These are phyloP conservation scores for Beaufortia kweichowensis DNA, from an alignment of 2,113 vertebrate species.

Conservation along the genomic window DNA sequence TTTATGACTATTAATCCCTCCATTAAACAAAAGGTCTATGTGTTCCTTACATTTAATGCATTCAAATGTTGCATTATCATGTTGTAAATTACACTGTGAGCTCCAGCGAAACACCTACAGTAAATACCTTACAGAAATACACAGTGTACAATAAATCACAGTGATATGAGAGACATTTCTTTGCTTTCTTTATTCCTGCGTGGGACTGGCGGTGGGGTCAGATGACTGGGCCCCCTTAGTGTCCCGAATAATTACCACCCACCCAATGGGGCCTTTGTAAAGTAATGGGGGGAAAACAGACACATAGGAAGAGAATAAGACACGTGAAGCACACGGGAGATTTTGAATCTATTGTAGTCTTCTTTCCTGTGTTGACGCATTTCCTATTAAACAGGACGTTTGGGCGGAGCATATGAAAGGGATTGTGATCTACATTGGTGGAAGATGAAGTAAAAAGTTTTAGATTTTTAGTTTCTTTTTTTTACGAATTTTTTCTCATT, in stretches of 20 bases:
- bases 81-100: slow-evolving; percentile 25
- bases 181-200: slow-evolving; percentile 37
- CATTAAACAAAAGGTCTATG: slow-evolving; percentile 35
- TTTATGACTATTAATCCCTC: slow-evolving; percentile 10
- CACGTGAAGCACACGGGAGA: slow-evolving; percentile 50
- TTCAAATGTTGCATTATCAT: slow-evolving; percentile 11
- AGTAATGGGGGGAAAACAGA: slow-evolving; percentile 2
- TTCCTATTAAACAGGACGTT: no score
- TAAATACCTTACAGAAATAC: slow-evolving; percentile 1
- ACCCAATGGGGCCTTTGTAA: slow-evolving; percentile 48
- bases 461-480: no score
- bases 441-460: no score
- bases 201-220: slow-evolving; percentile 33
- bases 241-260: slow-evolving; percentile 47
- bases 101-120: slow-evolving; percentile 27
- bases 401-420: no score
- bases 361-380: no score
- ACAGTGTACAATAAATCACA: slow-evolving; percentile 30
- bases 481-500: no score
- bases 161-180: slow-evolving; percentile 12
- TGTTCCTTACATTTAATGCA: slow-evolving; percentile 8
- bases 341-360: neutral
- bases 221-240: slow-evolving; percentile 29
- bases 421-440: no score
- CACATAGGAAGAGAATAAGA: slow-evolving; percentile 34